Evolutionary conservation across 2,888 invertebrate species (phyloP).

Genomic region (Caenorhabditis sp.): DNA sequence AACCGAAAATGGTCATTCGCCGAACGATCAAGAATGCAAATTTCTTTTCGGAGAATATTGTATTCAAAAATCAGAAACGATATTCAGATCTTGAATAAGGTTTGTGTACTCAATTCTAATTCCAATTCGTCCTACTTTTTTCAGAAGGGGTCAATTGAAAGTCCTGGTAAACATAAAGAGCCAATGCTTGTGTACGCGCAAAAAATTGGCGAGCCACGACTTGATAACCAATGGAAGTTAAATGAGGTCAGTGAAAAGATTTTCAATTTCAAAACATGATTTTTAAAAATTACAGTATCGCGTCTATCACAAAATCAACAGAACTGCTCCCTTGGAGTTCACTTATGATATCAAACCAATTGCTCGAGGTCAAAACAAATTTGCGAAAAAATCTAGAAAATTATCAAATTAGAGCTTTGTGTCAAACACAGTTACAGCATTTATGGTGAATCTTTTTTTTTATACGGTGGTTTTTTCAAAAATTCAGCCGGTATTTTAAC

Average conservation of each 20-base stretch:
- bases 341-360: background rate
- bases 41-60: background rate
- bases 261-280: too few relatives aligned
- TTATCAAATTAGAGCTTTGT: too few relatives aligned
- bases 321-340: background rate
- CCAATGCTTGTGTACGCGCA: background rate
- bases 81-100: background rate
- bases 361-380: background rate
- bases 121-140: background rate
- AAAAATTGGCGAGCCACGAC: background rate
- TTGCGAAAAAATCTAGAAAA: background rate
- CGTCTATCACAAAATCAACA: background rate
- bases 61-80: background rate
- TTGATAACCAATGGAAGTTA: background rate
- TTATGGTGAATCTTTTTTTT: too few relatives aligned
- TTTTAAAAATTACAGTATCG: background rate
- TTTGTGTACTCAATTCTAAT: background rate
- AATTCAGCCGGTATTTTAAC: too few relatives aligned
- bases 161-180: background rate
- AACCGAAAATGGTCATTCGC: background rate
- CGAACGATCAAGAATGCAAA: background rate
- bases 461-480: too few relatives aligned
- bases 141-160: background rate
- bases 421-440: too few relatives aligned
- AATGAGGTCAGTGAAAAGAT: background rate